These are phyloP conservation scores for Iselma pallidipennis DNA, from an alignment of 2,888 invertebrate genomes.

Conservation along the genomic window DNA sequence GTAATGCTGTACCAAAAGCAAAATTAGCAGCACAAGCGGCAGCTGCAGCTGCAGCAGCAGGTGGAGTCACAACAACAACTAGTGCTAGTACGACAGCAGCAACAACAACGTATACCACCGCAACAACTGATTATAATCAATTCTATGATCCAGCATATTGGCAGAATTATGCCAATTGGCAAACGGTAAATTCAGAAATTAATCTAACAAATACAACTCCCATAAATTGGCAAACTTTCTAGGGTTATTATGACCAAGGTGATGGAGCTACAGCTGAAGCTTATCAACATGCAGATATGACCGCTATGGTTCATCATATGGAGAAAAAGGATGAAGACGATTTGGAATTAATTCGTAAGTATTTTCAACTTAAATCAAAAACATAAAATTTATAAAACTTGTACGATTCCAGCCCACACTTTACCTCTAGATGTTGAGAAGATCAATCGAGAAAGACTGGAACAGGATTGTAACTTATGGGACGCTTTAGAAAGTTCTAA, in stretches of 20 bases:
- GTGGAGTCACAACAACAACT: slow-evolving; percentile 45
- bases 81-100: slow-evolving; percentile 37
- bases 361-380: slow-evolving; percentile 29
- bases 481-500: slow-evolving; percentile 81
- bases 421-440: slow-evolving; percentile 73
- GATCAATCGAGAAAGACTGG: slow-evolving; percentile 74
- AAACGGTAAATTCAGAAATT: slow-evolving; percentile 37
- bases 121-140: slow-evolving; percentile 67
- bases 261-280: slow-evolving; percentile 53
- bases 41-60: slow-evolving; percentile 52
- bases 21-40: slow-evolving; percentile 61
- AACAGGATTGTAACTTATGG: slow-evolving; percentile 77
- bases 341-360: slow-evolving; percentile 70
- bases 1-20: slow-evolving; percentile 88
- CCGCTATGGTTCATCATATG: slow-evolving; percentile 38
- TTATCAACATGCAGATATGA: slow-evolving; percentile 43
- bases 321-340: slow-evolving; percentile 62
- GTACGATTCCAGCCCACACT: slow-evolving; percentile 70
- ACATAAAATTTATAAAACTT: neutral
- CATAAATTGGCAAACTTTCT: slow-evolving; percentile 5
- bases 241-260: slow-evolving; percentile 56
- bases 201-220: neutral
- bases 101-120: slow-evolving; percentile 27
- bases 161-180: slow-evolving; percentile 86
- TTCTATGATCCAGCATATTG: slow-evolving; percentile 87